Evolutionary conservation across 2,113 vertebrate genomes (phyloP).

Genomic region (Herpetotheres cachinnans): DNA sequence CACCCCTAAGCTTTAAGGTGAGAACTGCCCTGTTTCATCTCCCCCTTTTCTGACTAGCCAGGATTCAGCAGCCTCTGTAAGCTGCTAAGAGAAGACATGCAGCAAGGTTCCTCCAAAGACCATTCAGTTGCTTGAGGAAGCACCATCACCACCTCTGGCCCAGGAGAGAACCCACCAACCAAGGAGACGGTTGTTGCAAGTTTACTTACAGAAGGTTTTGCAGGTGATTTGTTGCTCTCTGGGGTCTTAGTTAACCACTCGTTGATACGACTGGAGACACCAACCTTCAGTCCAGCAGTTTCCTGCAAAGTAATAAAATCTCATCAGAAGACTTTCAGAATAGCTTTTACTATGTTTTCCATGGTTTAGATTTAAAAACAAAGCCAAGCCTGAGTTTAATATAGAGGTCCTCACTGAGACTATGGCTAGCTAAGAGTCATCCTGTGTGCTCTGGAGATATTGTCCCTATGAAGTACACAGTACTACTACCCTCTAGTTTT

Average conservation of each 20-base stretch:
- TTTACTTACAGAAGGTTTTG: slow-evolving; percentile 88
- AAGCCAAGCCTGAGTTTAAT: background rate
- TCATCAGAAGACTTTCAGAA: background rate
- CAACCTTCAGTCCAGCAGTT: slow-evolving; percentile 94
- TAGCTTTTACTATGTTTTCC: background rate
- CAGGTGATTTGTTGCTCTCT: slow-evolving; percentile 84
- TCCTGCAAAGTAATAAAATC: slow-evolving; percentile 77
- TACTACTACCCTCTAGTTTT: background rate
- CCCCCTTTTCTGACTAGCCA: background rate
- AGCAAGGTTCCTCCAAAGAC: background rate
- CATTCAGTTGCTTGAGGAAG: background rate
- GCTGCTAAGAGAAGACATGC: background rate
- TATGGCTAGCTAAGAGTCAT: background rate
- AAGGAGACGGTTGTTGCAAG: background rate
- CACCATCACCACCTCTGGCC: background rate
- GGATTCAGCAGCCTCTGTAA: background rate
- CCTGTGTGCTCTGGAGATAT: background rate
- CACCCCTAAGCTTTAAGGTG: background rate
- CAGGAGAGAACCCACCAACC: background rate
- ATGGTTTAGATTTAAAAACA: background rate
- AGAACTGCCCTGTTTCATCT: background rate
- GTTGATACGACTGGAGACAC: slow-evolving; percentile 95
- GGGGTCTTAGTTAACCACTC: slow-evolving; percentile 98
- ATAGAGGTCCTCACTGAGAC: background rate
- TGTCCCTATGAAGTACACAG: background rate